These are phyloP conservation scores for Aphis gossypii DNA, from an alignment of 1,140 invertebrate species.

Conservation along the genomic window DNA sequence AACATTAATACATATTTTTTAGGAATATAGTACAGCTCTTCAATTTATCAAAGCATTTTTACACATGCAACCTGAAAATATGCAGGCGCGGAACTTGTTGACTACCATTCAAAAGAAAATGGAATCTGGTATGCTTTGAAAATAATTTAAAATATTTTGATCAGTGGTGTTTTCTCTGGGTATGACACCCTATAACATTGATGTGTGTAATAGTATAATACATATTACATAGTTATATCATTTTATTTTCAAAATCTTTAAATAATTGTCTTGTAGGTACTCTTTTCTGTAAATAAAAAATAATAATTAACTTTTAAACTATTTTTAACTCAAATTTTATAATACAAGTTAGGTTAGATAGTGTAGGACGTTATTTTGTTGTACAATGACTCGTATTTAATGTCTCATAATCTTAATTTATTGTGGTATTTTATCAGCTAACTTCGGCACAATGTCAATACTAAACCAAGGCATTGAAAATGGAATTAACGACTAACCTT, in stretches of 20 bases:
- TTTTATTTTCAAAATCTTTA: too few species aligned
- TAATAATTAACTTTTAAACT: too few species aligned
- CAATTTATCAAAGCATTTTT: conserved; percentile 83
- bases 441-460: background rate
- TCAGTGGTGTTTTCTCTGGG: conserved; percentile 20
- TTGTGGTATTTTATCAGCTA: too few species aligned
- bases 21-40: conserved; percentile 85
- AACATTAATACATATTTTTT: conserved; percentile 60
- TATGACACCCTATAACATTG: conserved; percentile 14
- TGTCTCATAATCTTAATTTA: too few species aligned
- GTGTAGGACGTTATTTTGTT: too few species aligned
- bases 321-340: background rate
- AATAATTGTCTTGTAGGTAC: background rate
- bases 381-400: too few species aligned
- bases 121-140: conserved; percentile 73
- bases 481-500: background rate
- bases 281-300: too few species aligned
- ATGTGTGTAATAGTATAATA: background rate
- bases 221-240: too few species aligned
- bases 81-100: conserved; percentile 84
- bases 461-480: background rate
- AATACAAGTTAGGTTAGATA: too few species aligned
- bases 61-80: conserved; percentile 88
- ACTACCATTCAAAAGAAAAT: conserved; percentile 84
- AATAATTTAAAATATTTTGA: background rate